A percentile compares a stretch with the other conserved stretches of the same genome.
Evolutionary conservation across 1,140 invertebrate genomes (phyloP).

Genomic region (Sycophila sp.): DNA sequence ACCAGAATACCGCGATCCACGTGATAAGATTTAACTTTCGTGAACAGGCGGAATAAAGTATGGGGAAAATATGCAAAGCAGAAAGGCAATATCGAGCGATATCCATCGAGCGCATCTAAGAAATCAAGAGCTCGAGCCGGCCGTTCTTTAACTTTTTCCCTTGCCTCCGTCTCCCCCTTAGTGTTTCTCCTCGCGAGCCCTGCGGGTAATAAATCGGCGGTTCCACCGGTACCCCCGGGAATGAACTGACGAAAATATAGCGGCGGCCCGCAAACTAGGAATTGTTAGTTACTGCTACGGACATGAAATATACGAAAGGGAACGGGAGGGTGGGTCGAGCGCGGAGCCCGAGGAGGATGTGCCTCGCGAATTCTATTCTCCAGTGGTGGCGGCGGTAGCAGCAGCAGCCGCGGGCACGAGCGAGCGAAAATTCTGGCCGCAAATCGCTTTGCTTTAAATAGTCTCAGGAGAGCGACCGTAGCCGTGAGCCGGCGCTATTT

Average conservation of each 20-base stretch:
- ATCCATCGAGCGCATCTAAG: too few species aligned
- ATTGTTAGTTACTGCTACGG: conserved; percentile 41
- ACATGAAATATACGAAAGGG: conserved; percentile 35
- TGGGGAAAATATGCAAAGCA: too few species aligned
- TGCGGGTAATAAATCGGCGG: conserved; percentile 39
- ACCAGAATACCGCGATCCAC: too few species aligned
- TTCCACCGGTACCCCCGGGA: conserved; percentile 35
- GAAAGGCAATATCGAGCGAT: too few species aligned
- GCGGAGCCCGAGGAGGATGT: neutral
- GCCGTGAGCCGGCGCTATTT: neutral
- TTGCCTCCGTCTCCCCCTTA: neutral
- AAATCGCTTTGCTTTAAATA: conserved; percentile 26
- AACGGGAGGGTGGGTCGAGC: neutral
- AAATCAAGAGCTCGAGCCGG: too few species aligned
- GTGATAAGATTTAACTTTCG: too few species aligned
- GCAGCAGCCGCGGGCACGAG: neutral
- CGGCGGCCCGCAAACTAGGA: conserved; percentile 40
- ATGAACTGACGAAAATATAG: conserved; percentile 45
- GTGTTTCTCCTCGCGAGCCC: neutral
- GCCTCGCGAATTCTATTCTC: conserved; percentile 24
- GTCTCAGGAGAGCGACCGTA: neutral
- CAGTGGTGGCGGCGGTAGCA: neutral
- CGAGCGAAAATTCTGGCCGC: neutral
- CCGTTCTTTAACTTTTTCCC: neutral
- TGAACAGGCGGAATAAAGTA: too few species aligned